phyloP scores from a whole-genome alignment of 2,797 vertebrate species.

The Diplodus sargus region DNA sequence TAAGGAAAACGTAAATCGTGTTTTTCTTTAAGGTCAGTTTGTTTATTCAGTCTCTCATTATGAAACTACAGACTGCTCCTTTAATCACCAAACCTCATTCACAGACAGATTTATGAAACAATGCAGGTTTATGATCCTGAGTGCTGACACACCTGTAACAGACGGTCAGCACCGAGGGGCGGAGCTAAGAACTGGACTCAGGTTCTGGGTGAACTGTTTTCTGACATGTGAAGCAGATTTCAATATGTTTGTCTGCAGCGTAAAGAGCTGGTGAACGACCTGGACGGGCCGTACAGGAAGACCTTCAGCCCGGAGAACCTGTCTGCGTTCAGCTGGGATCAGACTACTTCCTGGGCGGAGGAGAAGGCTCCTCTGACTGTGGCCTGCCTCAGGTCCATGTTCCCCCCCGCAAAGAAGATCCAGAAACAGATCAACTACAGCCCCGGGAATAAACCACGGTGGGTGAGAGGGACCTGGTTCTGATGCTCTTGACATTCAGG shows the following conservation, averaged over 20 bases:
- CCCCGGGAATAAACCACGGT: not conserved
- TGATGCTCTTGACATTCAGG: too few relatives aligned
- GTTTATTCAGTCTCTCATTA: too few relatives aligned
- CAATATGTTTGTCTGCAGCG: not conserved
- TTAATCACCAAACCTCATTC: too few relatives aligned
- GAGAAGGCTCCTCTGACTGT: constrained; percentile 10
- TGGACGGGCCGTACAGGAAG: constrained; percentile 12
- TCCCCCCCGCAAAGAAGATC: constrained; percentile 6
- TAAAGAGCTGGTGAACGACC: constrained; percentile 4
- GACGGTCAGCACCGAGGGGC: too few relatives aligned
- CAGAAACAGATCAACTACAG: constrained; percentile 18
- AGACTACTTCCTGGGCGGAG: constrained; percentile 7
- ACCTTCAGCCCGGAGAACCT: not conserved
- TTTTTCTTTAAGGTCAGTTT: too few relatives aligned
- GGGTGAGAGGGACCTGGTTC: not conserved
- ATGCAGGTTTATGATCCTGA: too few relatives aligned
- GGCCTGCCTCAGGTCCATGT: constrained; percentile 21
- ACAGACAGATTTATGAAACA: too few relatives aligned
- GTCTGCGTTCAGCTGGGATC: constrained; percentile 2
- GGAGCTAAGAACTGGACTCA: too few relatives aligned
- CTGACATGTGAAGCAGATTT: not conserved
- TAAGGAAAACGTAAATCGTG: too few relatives aligned
- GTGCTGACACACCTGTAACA: too few relatives aligned
- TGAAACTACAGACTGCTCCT: too few relatives aligned
- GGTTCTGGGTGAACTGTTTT: too few relatives aligned